Base-by-base conservation (phyloP, 2,888 invertebrate species). In the Mellilla xanthometata region DNA sequence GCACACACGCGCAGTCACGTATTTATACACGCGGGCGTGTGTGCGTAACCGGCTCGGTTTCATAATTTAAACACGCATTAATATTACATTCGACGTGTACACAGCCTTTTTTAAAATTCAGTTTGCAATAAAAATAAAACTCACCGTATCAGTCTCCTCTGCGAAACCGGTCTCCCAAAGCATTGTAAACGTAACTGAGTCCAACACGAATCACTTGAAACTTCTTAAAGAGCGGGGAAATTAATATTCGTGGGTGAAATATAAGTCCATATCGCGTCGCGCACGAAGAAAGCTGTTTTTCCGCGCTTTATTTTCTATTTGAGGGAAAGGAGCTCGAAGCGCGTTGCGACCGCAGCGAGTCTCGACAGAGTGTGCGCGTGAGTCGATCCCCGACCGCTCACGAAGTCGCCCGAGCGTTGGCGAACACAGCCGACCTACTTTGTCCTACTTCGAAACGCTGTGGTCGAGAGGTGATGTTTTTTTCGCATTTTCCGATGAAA, bases 401-500 rank as follows among this genome's bases (percentile, higher is more conserved):
- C 86, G 86, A 80, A 72, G 66, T 49, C 60, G 40, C 12, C 74
- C 86, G 87, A 82, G 26, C 53, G 41, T 23, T 47, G 50, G 57
- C 88, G 88, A 83, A 69, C 67, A 54, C 60, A 65, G 54, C 81
- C 88, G 88, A 88, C 88, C 89, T 77, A 88, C 86, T 82, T 89
- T 72, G 78, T 69, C 65, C 76, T 76, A 81, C 84, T 76, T 79
- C 74, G 81, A 80, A 83, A 76, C 77, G 80, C 70, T 72, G 76
- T 68, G 79, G 81, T 72, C 77, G 72, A 74, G 72, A 73, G 68
- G 72, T 65, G 73, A 71, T 81, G 84, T 81, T 77, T 86, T 82
- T 86, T 84, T 82, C 72, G 65, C 77, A 84, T 87, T 88, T 88
- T 87, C 86, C 85, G 76, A 80, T 82, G 81, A 86, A 86, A 81